Evolutionary conservation across 2,888 invertebrate genomes (phyloP).

Genomic region (Megamerina dolium): DNA sequence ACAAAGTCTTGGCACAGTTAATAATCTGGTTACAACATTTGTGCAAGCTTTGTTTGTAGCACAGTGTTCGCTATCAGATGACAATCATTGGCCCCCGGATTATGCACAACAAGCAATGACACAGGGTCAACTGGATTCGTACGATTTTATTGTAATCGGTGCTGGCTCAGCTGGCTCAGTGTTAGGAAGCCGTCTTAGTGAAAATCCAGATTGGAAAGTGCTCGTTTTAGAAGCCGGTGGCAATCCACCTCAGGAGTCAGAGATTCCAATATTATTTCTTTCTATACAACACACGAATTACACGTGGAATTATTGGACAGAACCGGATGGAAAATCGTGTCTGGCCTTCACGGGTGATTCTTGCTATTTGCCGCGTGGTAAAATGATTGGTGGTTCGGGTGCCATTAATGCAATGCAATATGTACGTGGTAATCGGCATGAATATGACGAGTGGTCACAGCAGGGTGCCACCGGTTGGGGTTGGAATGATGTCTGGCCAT

Average conservation of each 20-base stretch:
- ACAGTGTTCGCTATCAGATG: constrained; percentile 53
- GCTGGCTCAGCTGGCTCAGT: constrained; percentile 49
- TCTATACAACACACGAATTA: constrained; percentile 23
- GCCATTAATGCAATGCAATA: constrained; percentile 60
- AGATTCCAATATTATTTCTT: constrained; percentile 25
- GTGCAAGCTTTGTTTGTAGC: constrained; percentile 56
- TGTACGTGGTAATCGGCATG: constrained; percentile 56
- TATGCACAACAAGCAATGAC: constrained; percentile 28
- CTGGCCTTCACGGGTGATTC: constrained; percentile 23
- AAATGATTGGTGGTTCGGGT: constrained; percentile 61
- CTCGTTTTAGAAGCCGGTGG: constrained; percentile 30
- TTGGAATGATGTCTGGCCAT: constrained; percentile 66
- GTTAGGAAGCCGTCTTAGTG: constrained; percentile 30
- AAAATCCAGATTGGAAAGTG: constrained; percentile 29
- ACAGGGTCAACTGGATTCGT: constrained; percentile 36
- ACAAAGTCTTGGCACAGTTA: constrained; percentile 27
- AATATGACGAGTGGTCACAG: constrained; percentile 59
- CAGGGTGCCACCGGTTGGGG: constrained; percentile 58
- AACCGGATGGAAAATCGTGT: constrained; percentile 25
- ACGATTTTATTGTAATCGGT: constrained; percentile 45
- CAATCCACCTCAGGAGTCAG: constrained; percentile 30
- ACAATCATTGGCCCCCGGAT: constrained; percentile 54
- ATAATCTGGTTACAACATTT: constrained; percentile 53
- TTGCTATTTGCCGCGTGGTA: constrained; percentile 55
- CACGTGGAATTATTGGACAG: constrained; percentile 26